Evolutionary conservation across 2,797 vertebrate genomes (phyloP), one percentile per base, ranked within the genome.

Genomic region (Propithecus deckenii): DNA sequence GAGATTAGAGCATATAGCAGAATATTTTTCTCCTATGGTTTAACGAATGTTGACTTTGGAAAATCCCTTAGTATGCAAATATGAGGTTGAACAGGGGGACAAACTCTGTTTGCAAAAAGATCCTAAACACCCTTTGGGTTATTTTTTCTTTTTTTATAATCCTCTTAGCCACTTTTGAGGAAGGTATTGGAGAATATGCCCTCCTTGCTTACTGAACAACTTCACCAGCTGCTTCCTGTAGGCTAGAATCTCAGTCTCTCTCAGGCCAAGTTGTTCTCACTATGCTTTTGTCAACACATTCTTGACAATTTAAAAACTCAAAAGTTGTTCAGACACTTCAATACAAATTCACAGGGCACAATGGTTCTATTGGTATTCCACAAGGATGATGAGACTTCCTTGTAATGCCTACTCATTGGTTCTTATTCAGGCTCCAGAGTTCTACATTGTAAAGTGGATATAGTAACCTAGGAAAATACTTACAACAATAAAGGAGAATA

Each of bases 11-110:
- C 35, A 43, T 9, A 48, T 3, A 67, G 13, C 43, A 85, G 32
- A 85, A 80, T 13, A 90, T 86, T 92, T 92, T 90, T 95, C 57
- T 93, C 46, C 22, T n/a, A 12, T 14, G 43, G 14, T 38, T 94
- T 75, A 75, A 22, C 38, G 63, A 93, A 81, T 6, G 23, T 46
- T 92, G 57, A 90, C 88, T 76, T 94, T 90, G 72, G 57, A 59
- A 52, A 76, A 74, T 57, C 41, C 48, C 13, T 87, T 92, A 43
- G 76, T 89, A 18, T 25, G 2, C 25, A 93, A 22, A 94, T 32
- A 96, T 30, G 17, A n/a, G 38, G 38, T 75, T 17, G 71, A 85
- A 85, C 7, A 71, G 30, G 23, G 41, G 8, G 6, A 52, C 41
- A 3, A 52, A 80, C 41, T 71, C 35, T n/a, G 9, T 83, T 63